Evolutionary conservation across 64 coral and sea anemone genomes (phyloP), one percentile per base, ranked within the genome.

Genomic region (Astreopora myriophthalma): DNA sequence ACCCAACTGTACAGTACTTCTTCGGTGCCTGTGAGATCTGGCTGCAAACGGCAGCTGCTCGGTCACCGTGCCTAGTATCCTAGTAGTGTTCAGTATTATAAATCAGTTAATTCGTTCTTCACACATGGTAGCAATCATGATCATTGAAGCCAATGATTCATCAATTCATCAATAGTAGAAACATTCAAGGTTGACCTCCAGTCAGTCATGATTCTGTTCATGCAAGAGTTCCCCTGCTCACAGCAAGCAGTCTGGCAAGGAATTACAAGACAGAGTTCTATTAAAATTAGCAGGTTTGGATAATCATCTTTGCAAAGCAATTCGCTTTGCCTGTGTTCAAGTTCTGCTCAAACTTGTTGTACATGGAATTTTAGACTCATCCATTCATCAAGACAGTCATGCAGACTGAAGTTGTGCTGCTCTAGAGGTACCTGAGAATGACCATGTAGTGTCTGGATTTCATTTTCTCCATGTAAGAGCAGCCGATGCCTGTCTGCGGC

Each of bases 151-250:
- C 2, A 46, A 77, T 77, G 73, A 76, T 77, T 42, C 34, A 36
- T 77, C 38, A 19, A 55, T 55, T 10, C 51, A 10, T 55, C 1
- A 2, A 55, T 16, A 55, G 89, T 84, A 73, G 89, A 91, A 80
- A 91, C 89, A 91, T 84, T 52, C 38, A 84, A 70, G 77, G 11
- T 83, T 80, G 75, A 91, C 66, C 89, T 61, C 27, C 75, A 91
- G 65, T 91, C 76, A 91, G 89, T 79, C 73, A 79, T 89, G 37
- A 80, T 70, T 90, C 88, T 71, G 20, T 90, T 90, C 75, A 80
- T 69, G 68, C 89, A 91, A 82, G 78, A 91, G 76, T 84, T 91
- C 1, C 89, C 76, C 63, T 42, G 0, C 65, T 83, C 88, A 72
- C 76, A 82, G 74, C 76, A 91, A 72, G 76, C 76, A 82, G 40